phyloP scores from a whole-genome alignment of 2,797 vertebrate genomes.

The Enteromius mattozi region DNA sequence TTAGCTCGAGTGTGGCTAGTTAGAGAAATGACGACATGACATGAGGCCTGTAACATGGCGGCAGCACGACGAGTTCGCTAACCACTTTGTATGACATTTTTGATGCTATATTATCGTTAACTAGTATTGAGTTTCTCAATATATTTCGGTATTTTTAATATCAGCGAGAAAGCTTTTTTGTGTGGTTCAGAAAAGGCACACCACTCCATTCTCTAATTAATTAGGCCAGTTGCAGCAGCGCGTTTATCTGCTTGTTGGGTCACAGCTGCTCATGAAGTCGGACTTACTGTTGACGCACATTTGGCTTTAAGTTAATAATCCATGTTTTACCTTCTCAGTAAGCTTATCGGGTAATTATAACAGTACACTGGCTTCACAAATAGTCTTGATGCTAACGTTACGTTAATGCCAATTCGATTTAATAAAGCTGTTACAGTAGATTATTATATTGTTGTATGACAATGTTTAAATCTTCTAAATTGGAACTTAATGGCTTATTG shows the following conservation, averaged over 20 bases:
- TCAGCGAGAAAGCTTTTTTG: neutral
- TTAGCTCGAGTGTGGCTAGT: conserved; percentile 39
- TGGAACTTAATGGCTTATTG: no score
- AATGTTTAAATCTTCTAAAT: no score
- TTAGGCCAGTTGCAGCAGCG: neutral
- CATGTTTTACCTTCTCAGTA: neutral
- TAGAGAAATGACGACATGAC: conserved; percentile 41
- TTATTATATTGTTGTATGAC: neutral
- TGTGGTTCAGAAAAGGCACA: neutral
- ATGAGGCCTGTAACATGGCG: conserved; percentile 60
- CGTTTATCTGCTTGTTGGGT: conserved; percentile 13
- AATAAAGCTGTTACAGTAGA: neutral
- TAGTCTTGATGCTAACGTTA: no score
- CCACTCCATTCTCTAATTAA: neutral
- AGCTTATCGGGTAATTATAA: neutral
- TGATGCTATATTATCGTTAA: neutral
- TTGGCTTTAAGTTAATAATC: conserved; percentile 25
- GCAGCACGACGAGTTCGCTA: conserved; percentile 8
- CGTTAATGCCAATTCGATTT: neutral
- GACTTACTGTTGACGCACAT: conserved; percentile 30
- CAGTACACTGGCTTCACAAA: no score
- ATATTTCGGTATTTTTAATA: neutral
- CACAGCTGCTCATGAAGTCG: conserved; percentile 23
- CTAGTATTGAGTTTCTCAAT: no score
- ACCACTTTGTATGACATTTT: neutral